Base-by-base conservation (phyloP, 2,888 invertebrate species). In the Gonocerus acuteangulatus region DNA sequence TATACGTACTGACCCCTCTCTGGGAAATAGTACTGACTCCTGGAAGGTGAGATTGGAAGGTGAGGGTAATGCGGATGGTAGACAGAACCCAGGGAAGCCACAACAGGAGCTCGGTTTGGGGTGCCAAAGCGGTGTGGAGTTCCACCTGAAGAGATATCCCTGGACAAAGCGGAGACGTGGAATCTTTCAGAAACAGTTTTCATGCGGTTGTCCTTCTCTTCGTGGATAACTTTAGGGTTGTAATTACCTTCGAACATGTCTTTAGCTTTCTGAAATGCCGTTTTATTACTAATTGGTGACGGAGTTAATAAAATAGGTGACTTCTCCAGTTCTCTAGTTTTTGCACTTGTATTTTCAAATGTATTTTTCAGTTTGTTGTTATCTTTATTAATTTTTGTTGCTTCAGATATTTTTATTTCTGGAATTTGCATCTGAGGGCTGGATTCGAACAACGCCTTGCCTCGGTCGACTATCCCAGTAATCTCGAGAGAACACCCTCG, bases 251-350 rank as follows among this genome's bases (percentile, higher is more conserved):
- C 61, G 54, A 65, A 65, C 48, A 65, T 61, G 27, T 52, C 58
- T 52, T 62, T 65, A 4, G 65, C 63, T 54, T 52, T 63, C 49
- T 65, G 63, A 60, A 65, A 65, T n/a, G 61, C 48, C 16, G 54
- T 52, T 49, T 64, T 64, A 11, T 48, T 58, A 15, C 39, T 39
- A 6, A 39, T n/a, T 11, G 39, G 39, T 39, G 39, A 39, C 3
- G 39, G 39, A 6, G 27, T 15, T 42, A 15, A 42, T 13, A 42
- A 3, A n/a, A 4, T 7, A 7, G n/a, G 18, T 7, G 18, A 15
- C 13, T 42, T 42, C 13, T 42, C 6, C 3, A 42, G 44, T 15
- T 15, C 44, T 6, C n/a, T 42, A 7, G 6, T 3, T 42, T 13
- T 6, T 42, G 15, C n/a, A 47, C n/a, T 19, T 4, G 11, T 19